These are phyloP conservation scores for Callithrix jacchus DNA, from an alignment of 2,113 vertebrate genomes.

Conservation along the genomic window DNA sequence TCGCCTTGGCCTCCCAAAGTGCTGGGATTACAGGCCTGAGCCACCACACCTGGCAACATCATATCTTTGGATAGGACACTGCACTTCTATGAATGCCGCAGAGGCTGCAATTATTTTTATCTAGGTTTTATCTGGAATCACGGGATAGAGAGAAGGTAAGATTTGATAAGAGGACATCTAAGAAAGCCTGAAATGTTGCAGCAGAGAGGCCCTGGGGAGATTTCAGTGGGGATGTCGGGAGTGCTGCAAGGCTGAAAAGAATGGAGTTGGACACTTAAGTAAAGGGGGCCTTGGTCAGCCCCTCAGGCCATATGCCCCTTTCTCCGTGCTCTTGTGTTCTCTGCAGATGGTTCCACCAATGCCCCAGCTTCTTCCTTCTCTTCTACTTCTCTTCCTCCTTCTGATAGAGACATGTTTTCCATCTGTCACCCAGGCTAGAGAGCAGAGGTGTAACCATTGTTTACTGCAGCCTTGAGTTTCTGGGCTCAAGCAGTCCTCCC, in stretches of 20 bases:
- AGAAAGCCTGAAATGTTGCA: neutral
- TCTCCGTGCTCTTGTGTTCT: neutral
- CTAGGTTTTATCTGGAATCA: neutral
- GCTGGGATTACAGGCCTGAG: no score
- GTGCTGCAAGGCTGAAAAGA: neutral
- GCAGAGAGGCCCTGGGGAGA: neutral
- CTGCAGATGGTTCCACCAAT: neutral
- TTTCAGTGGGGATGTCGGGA: no score
- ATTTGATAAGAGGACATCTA: neutral
- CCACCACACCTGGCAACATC: no score
- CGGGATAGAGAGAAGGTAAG: neutral
- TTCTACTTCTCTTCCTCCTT: no score
- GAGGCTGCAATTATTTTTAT: neutral
- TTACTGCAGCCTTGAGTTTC: no score
- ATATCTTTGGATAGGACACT: neutral
- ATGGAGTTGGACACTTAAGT: neutral
- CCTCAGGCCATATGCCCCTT: accelerated
- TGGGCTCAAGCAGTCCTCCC: no score
- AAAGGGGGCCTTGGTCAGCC: neutral
- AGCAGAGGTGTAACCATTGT: no score
- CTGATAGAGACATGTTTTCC: no score
- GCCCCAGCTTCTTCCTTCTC: neutral
- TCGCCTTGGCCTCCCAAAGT: no score
- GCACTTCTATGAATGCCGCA: neutral
- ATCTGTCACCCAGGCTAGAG: no score